Conservation (phyloP, 1,140 invertebrate species). For the Hylyphantes graminicola region DNA sequence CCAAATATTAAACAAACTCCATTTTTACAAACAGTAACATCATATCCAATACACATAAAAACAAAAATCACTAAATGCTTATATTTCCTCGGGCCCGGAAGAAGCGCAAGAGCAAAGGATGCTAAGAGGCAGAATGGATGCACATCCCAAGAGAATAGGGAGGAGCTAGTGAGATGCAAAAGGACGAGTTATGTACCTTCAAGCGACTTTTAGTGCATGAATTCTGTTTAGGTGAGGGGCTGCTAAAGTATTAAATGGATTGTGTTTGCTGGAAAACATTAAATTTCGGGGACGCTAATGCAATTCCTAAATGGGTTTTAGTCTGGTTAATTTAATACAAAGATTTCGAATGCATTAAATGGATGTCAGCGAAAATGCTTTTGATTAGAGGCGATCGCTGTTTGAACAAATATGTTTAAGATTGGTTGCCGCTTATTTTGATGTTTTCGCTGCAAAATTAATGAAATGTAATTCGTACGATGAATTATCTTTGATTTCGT, state of each 20-base stretch:
- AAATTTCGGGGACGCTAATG: slow-evolving; percentile 12
- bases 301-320: background rate
- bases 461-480: too few species aligned
- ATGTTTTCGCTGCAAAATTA: too few species aligned
- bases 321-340: slow-evolving; percentile 14
- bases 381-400: too few species aligned
- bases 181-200: slow-evolving; percentile 9
- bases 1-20: too few species aligned
- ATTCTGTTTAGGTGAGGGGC: background rate
- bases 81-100: background rate
- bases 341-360: too few species aligned
- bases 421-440: too few species aligned
- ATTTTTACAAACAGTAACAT: too few species aligned
- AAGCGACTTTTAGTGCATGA: slow-evolving; percentile 37
- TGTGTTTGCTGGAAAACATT: slow-evolving; percentile 10
- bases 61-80: background rate
- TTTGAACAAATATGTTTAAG: too few species aligned
- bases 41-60: background rate
- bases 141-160: background rate
- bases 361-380: too few species aligned
- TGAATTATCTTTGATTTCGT: too few species aligned
- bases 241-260: slow-evolving; percentile 18
- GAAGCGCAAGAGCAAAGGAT: slow-evolving; percentile 11
- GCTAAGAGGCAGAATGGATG: slow-evolving; percentile 14
- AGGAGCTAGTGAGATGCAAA: slow-evolving; percentile 19